phyloP scores from a whole-genome alignment of 2,113 vertebrate species.

The Podarcis cretensis region DNA sequence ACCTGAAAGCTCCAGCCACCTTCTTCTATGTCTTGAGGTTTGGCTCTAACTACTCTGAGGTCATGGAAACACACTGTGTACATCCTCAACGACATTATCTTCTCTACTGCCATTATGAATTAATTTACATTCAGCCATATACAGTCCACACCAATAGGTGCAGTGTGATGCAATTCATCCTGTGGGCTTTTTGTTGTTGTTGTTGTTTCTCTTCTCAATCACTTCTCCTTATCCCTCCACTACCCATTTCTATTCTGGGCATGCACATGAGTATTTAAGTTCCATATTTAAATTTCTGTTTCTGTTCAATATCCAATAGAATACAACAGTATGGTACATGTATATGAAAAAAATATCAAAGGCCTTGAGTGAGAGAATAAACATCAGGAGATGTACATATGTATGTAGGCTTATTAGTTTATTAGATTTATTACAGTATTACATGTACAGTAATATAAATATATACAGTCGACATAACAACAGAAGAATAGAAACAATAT shows the following conservation, averaged over 20 bases:
- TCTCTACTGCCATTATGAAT: not conserved
- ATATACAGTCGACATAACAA: not conserved
- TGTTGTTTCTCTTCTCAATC: too few relatives aligned
- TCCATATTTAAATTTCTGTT: too few relatives aligned
- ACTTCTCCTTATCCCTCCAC: too few relatives aligned
- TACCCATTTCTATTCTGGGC: too few relatives aligned
- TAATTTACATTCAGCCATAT: not conserved
- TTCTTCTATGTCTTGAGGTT: not conserved
- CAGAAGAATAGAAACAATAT: not conserved
- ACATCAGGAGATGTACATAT: not conserved
- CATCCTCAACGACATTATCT: not conserved
- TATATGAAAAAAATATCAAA: too few relatives aligned
- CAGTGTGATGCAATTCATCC: too few relatives aligned
- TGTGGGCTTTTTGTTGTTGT: too few relatives aligned
- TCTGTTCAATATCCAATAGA: too few relatives aligned
- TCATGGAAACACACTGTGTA: not conserved
- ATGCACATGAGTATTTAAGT: too few relatives aligned
- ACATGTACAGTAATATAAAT: not conserved
- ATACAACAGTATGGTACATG: too few relatives aligned
- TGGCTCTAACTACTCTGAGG: not conserved
- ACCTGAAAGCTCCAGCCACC: not conserved
- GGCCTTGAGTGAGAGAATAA: not conserved
- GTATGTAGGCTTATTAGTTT: not conserved
- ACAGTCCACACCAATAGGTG: too few relatives aligned
- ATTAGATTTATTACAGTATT: not conserved